Base-by-base conservation (phyloP, 2,888 invertebrate genomes). In the Calameuta idolon region DNA sequence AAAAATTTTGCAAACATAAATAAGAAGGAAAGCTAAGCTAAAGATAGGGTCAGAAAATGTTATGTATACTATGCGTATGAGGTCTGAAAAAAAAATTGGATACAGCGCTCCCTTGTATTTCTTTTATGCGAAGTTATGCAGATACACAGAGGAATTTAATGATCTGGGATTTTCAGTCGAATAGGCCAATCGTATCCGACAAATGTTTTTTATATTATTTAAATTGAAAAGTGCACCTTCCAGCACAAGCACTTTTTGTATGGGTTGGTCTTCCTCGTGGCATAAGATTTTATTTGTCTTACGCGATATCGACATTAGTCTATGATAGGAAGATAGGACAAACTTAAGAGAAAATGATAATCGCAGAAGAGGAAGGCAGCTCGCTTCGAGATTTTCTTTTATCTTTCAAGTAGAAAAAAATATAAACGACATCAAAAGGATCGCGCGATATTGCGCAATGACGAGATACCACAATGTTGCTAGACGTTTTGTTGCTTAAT, bases 401-500 rank as follows among this genome's bases (percentile, higher is more conserved):
- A 31, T 23, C 23, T 23, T 55, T 55, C 23, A 9, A 55, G 23
- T 55, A 55, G 23, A 23, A 23, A 9, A 3, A 35, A 12, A 12
- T 12, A 35, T 12, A 35, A 55, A 55, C 55, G 55, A 55, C 23
- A 55, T 55, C 55, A 55, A 55, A 55, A 55, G 55, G 55, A 55
- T 55, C 55, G 55, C 55, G 55, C 9, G 23, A 55, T 55, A 55
- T 23, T 55, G 55, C 55, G 23, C 55, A 55, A 55, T 23, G 31
- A 71, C 31, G 23, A 15, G 30, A 23, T 15, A 71, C 71, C 30
- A 33, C 33, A 71, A 31, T 33, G 71, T 15, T 12, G 71, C 23
- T 71, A 71, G 71, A 71, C 71, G 34, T 34, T 71, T 31, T 71
- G 71, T 71, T 71, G 71, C 71, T 71, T 71, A 71, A 71, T 71